Evolutionary conservation across 2,888 invertebrate species (phyloP), one percentile per base, ranked within the genome.

Genomic region (Pimpla rufipes): DNA sequence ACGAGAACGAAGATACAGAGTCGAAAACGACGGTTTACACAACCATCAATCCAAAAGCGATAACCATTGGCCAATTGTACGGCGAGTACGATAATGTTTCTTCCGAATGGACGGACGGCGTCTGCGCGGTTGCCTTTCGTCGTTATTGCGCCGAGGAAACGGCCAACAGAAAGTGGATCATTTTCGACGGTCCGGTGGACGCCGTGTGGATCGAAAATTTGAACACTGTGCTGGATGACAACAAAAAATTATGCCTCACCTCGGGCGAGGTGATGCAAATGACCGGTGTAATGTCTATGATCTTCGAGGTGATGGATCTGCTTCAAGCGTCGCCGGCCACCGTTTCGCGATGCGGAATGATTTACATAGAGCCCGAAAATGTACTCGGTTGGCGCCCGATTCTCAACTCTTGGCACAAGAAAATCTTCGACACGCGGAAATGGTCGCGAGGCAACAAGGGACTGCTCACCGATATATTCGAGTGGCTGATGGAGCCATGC

Each of bases 121-220:
- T 98, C 40, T 96, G 97, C 45, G 96, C 98, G 0, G 96, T 95
- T 2, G 96, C 96, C 93, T 98, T 97, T 93, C 94, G 98, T 89
- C 94, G 95, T 90, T 96, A 96, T 93, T 97, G 97, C 10, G 95
- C 95, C 70, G 96, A 97, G 18, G 96, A 96, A 40, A 95, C 96
- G 0, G 95, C 96, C 0, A 96, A 97, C 87, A 95, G 96, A 83
- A 98, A 98, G 93, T 98, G 98, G 98, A 95, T 99, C 57, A 96
- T 99, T 73, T 98, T 99, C 92, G 98, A 98, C 92, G 98, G 98
- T 0, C 98, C 98, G 0, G 97, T 98, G 2, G 98, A 98, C 93
- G 97, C 97, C 2, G 96, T 97, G 4, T 98, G 98, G 98, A 97
- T 98, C 87, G 98, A 98, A 94, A 98, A 97, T 92, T 96, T 98